Base-by-base conservation (phyloP, 2,888 invertebrate genomes). In the Oeneis ivallda region DNA sequence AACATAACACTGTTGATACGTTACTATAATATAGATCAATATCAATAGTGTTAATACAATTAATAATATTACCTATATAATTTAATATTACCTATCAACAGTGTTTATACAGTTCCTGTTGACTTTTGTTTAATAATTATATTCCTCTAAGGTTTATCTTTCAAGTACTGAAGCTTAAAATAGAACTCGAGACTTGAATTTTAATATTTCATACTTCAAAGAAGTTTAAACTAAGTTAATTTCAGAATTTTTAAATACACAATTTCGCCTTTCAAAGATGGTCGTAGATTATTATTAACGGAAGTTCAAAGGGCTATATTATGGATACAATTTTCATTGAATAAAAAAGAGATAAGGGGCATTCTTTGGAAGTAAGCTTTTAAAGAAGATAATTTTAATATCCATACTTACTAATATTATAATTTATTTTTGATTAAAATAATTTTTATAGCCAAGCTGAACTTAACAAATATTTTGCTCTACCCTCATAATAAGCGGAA, bases 241-340 rank as follows among this genome's bases (percentile, higher is more conserved):
- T 56, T 39, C 19, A 41, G 41, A 56, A 41, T 26, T 56, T 56
- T 56, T 56, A 56, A 41, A 56, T 41, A 41, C 41, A 56, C 56
- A 56, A 41, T 56, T 56, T 41, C 19, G 17, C 19, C 1, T 54
- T 17, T 37, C 53, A 54, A 54, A 39, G 54, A 54, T 19, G 54
- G 39, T 17, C 34, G 11, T 2, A 19, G 39, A 37, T 39, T 19
- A 37, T 39, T 19, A 39, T 11, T 6, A 11, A 17, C 11, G 17
- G 54, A 54, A 54, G 37, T 11, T 0, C 53, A 53, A 34, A 34
- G 52, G 34, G 54, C 37, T 11, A 50, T 50, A 26, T 2, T 50
- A 26, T 2, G 2, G 9, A 34, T 53, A 52, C 32, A 34, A 52
- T 32, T 32, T 15, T 53, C 2, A 53, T 50, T 50, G 1, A 17